phyloP scores from a whole-genome alignment of 2,113 vertebrate genomes.

The Pogona vitticeps region DNA sequence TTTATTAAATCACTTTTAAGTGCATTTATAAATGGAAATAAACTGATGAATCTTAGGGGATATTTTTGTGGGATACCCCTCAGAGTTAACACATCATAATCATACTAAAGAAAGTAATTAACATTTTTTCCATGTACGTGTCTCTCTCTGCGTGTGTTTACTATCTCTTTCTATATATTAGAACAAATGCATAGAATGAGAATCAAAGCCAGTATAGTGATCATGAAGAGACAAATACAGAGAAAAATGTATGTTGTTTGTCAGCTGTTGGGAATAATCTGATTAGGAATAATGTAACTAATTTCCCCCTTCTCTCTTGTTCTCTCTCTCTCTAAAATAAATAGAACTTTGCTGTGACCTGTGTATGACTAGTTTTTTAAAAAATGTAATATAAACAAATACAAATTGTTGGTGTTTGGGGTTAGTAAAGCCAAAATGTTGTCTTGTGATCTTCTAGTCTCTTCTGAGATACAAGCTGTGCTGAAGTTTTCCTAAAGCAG shows the following conservation, averaged over 20 bases:
- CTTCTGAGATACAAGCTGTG: constrained; percentile 9
- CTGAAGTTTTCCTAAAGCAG: constrained; percentile 17
- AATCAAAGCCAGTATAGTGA: background rate
- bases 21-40: background rate
- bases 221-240: background rate
- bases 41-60: background rate
- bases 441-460: background rate
- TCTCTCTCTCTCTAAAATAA: background rate
- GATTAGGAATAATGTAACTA: background rate
- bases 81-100: background rate
- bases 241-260: background rate
- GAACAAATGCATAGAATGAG: background rate
- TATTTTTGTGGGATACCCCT: background rate
- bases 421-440: background rate
- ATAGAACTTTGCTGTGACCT: background rate
- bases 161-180: no score
- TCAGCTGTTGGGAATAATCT: background rate
- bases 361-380: background rate
- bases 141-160: background rate
- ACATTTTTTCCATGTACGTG: background rate
- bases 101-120: background rate
- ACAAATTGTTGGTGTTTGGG: background rate
- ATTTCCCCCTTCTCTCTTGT: no score
- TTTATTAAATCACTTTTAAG: background rate
- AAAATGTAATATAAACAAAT: constrained; percentile 20